Evolutionary conservation across 2,888 invertebrate genomes (phyloP), one percentile per base, ranked within the genome.

Genomic region (Tipula confusa): DNA sequence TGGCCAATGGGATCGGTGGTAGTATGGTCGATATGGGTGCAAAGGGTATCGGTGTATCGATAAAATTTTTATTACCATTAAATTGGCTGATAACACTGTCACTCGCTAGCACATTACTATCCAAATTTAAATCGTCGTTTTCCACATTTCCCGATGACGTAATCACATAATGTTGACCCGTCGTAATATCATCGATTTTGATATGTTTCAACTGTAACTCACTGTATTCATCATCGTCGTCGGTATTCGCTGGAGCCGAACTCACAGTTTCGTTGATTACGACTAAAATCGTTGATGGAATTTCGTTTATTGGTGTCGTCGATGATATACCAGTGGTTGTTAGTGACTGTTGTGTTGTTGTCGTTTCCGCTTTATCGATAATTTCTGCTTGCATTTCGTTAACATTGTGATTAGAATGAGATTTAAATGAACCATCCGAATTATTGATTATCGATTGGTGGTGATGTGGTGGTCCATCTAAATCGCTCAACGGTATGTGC

Each of bases 71-170:
- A 31, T 82, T 82, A 0, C 24, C 33, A 18, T 82, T 82, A 83
- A 84, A 85, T 64, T 85, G 85, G 79, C 84, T 83, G 83, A 85
- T 83, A 83, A 85, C 85, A 82, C 84, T 84, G 18, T 85, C 84
- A 83, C 84, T 85, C 31, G 84, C 84, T 84, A 85, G 84, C 48
- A 84, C 82, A 83, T 85, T 85, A 7, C 82, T 83, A 43, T 80
- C 80, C n/a, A 29, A 29, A 80, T 80, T 80, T 9, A 24, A 1
- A 82, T 82, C 82, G 11, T 29, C 33, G 18, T 83, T 85, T 80
- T 85, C 85, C 38, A 85, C 84, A 80, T 84, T 85, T n/a, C 85
- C 85, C 38, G 85, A 85, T 79, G 85, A 84, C 83, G 85, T 85
- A 79, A 85, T 85, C 38, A 85, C 85, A 84, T 85, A 85, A 84